phyloP scores from a whole-genome alignment of 2,888 invertebrate genomes.

The Pherbina coryleti region DNA sequence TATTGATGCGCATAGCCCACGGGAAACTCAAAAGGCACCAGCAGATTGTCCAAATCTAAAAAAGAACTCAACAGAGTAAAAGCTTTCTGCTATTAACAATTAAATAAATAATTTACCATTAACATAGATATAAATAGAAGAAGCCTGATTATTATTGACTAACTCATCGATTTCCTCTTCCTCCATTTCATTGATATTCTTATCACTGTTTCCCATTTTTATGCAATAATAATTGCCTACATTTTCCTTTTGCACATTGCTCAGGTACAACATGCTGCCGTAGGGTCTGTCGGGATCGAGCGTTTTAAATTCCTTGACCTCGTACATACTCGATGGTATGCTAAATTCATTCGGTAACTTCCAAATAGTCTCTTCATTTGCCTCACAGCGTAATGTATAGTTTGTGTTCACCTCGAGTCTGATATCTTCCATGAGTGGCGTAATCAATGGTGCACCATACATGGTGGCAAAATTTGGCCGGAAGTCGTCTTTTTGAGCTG shows the following conservation, averaged over 20 bases:
- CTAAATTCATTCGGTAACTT: constrained; percentile 38
- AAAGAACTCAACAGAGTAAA: constrained; percentile 33
- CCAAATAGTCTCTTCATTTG: constrained; percentile 69
- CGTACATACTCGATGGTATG: constrained; percentile 4
- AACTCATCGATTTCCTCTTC: constrained; percentile 64
- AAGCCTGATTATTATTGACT: constrained; percentile 63
- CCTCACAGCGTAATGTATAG: constrained; percentile 70
- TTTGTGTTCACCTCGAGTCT: constrained; percentile 62
- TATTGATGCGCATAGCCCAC: constrained; percentile 68
- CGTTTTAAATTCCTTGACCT: constrained; percentile 45
- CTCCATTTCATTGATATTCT: constrained; percentile 50
- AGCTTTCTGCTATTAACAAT: background rate
- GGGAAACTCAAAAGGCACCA: constrained; percentile 65
- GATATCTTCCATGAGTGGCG: constrained; percentile 62
- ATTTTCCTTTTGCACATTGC: constrained; percentile 69
- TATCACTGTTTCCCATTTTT: constrained; percentile 59
- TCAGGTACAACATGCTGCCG: constrained; percentile 70
- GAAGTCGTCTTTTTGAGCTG: constrained; percentile 50
- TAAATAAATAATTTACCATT: constrained; percentile 67
- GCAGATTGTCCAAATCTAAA: constrained; percentile 70
- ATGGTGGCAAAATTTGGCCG: constrained; percentile 59
- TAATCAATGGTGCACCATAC: constrained; percentile 64
- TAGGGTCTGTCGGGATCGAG: constrained; percentile 60
- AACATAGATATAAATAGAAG: constrained; percentile 72
- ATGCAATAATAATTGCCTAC: constrained; percentile 74